Conservation (phyloP, 2,888 invertebrate genomes). For the Gibbula magus region DNA sequence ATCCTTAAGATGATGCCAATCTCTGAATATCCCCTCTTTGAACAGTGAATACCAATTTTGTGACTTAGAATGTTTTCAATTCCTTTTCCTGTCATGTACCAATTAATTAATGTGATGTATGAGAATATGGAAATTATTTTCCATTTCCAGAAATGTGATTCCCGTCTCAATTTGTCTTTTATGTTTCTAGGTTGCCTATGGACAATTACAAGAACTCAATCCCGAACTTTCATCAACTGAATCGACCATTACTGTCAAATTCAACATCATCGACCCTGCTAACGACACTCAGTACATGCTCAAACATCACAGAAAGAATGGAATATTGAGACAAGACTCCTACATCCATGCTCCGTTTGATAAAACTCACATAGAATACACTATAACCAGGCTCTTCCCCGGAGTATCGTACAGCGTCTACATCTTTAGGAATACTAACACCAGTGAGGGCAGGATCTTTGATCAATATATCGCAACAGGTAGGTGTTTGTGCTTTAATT, state of each 20-base stretch:
- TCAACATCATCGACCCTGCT: constrained; percentile 17
- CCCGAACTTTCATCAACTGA: constrained; percentile 28
- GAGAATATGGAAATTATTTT: too few relatives aligned
- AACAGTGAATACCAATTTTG: too few relatives aligned
- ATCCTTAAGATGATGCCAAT: too few relatives aligned
- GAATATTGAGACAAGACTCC: constrained; percentile 32
- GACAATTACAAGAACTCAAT: too few relatives aligned
- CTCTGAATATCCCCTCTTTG: too few relatives aligned
- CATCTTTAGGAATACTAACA: constrained; percentile 39
- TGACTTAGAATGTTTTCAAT: too few relatives aligned
- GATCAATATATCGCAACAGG: constrained; percentile 43
- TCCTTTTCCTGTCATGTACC: too few relatives aligned
- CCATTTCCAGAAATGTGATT: too few relatives aligned
- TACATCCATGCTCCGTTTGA: constrained; percentile 39
- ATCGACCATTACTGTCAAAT: constrained; percentile 31
- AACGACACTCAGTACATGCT: constrained; percentile 36
- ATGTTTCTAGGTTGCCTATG: too few relatives aligned
- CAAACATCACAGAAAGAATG: constrained; percentile 25
- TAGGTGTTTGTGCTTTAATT: constrained; percentile 29
- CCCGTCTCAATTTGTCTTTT: too few relatives aligned
- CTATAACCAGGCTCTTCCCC: constrained; percentile 40
- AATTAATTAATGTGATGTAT: too few relatives aligned
- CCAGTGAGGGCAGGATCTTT: constrained; percentile 32
- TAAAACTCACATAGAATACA: constrained; percentile 30
- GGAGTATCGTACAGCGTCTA: constrained; percentile 43